Evolutionary conservation across 2,888 invertebrate genomes (phyloP).

Genomic region (Plagodis dolabraria): DNA sequence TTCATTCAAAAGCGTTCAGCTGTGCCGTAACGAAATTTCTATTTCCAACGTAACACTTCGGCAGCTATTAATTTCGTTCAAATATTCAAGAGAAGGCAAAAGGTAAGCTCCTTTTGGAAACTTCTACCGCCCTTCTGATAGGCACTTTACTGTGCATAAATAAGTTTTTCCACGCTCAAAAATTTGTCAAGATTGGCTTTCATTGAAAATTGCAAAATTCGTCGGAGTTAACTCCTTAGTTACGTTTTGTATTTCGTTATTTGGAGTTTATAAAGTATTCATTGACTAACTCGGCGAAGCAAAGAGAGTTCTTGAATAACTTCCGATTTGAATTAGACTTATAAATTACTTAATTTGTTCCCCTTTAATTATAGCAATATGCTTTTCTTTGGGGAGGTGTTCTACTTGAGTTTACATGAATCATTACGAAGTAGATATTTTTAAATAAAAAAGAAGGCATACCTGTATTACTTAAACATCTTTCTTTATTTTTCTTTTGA

Average conservation of each 20-base stretch:
- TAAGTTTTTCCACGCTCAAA: conserved; percentile 13
- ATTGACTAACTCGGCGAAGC: neutral
- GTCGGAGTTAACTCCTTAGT: neutral
- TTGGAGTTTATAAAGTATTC: conserved; percentile 9
- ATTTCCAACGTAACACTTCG: conserved; percentile 25
- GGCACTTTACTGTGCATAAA: conserved; percentile 13
- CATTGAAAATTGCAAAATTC: conserved; percentile 14
- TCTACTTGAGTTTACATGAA: neutral
- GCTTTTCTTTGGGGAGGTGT: neutral
- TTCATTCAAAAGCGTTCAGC: conserved; percentile 3
- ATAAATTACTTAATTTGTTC: neutral
- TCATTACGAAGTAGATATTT: too few species aligned
- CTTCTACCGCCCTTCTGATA: conserved; percentile 15
- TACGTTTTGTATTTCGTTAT: conserved; percentile 8
- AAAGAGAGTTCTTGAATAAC: neutral
- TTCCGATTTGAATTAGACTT: neutral
- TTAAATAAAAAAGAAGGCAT: too few species aligned
- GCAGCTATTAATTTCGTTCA: conserved; percentile 24
- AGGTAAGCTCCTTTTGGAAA: conserved; percentile 22
- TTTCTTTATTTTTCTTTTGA: too few species aligned
- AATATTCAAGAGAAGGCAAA: conserved; percentile 24
- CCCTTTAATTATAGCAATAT: neutral
- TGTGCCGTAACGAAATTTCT: conserved; percentile 18
- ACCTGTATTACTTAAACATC: too few species aligned
- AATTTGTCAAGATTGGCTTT: conserved; percentile 22